A percentile compares a stretch with the other conserved stretches of the same genome.
phyloP scores from a whole-genome alignment of 2,888 invertebrate genomes.

The Opisthograptis luteolata region DNA sequence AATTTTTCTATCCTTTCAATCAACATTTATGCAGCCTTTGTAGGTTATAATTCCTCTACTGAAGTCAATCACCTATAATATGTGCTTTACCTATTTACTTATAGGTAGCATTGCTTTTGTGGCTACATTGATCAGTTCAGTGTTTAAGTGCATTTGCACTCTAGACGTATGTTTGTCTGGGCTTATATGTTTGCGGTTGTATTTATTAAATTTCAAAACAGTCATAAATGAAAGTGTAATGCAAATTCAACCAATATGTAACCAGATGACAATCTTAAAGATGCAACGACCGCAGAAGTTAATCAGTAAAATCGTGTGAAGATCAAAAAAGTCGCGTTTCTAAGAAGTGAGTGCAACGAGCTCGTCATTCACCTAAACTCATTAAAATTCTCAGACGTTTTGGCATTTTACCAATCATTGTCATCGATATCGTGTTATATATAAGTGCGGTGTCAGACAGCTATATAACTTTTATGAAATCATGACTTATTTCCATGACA shows the following conservation, averaged over 20 bases:
- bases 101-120: too few species aligned
- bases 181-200: too few species aligned
- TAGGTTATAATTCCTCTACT: too few species aligned
- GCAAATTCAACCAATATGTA: neutral
- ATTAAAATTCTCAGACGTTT: conserved; percentile 60
- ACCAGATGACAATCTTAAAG: neutral
- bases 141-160: too few species aligned
- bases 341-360: conserved; percentile 26
- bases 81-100: too few species aligned
- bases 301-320: neutral
- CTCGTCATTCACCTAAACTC: conserved; percentile 37
- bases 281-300: neutral
- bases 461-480: conserved; percentile 27
- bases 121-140: too few species aligned
- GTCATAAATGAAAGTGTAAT: neutral
- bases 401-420: conserved; percentile 54
- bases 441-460: conserved; percentile 27
- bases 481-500: conserved; percentile 11
- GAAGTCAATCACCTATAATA: too few species aligned
- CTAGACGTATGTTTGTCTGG: too few species aligned
- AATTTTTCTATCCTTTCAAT: neutral
- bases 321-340: conserved; percentile 4
- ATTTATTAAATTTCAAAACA: too few species aligned
- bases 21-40: neutral
- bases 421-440: conserved; percentile 35